phyloP scores from a whole-genome alignment of 2,113 vertebrate genomes.

The Oceanites oceanicus region DNA sequence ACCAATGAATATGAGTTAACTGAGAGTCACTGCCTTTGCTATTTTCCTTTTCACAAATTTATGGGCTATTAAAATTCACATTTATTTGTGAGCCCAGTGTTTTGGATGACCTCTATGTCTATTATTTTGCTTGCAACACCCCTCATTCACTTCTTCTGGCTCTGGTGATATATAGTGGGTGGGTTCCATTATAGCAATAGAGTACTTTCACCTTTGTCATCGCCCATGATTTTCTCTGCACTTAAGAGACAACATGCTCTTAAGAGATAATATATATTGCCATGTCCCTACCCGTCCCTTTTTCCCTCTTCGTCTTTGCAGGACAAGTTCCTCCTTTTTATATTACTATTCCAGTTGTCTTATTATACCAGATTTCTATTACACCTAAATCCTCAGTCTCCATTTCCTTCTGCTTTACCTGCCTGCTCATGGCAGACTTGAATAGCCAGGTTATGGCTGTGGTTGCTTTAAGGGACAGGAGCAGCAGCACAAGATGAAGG shows the following conservation, averaged over 20 bases:
- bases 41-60: neutral
- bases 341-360: neutral
- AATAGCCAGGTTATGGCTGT: neutral
- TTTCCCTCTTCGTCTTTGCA: neutral
- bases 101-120: neutral
- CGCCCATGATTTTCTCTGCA: neutral
- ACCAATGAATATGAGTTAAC: accelerated
- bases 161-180: neutral
- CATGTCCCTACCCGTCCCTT: neutral
- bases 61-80: neutral
- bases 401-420: neutral
- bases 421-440: neutral
- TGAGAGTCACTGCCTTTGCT: accelerated
- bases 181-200: neutral
- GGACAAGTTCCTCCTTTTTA: neutral
- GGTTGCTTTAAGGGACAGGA: neutral
- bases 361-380: neutral
- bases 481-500: neutral
- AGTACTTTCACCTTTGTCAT: neutral
- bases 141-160: neutral
- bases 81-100: neutral
- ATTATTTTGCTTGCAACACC: neutral
- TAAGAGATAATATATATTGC: neutral
- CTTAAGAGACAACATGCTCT: neutral
- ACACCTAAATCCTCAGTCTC: neutral